Conservation (phyloP, 2,797 vertebrate genomes). For the Novumbra hubbsi region DNA sequence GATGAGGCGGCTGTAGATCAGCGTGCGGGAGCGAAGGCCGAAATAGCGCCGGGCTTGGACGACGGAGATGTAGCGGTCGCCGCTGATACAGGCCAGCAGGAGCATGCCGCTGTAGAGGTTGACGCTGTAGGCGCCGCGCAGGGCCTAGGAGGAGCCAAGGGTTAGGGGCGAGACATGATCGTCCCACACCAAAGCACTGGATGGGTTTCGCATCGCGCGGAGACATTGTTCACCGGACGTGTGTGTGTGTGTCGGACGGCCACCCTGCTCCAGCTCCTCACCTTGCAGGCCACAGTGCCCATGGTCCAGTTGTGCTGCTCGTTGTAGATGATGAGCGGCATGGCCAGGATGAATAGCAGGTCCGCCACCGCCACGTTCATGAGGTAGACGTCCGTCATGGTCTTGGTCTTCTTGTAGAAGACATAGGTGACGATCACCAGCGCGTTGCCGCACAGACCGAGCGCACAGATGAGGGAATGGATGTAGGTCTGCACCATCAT, state of each 20-base stretch:
- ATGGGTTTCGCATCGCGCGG: neutral
- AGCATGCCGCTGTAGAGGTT: constrained; percentile 92
- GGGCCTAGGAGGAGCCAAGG: neutral
- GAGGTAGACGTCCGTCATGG: constrained; percentile 90
- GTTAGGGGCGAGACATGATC: too few species aligned
- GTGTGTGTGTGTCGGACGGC: neutral
- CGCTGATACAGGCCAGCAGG: constrained; percentile 85
- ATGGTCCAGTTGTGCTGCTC: constrained; percentile 82
- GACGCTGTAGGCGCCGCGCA: constrained; percentile 80
- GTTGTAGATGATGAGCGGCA: constrained; percentile 83
- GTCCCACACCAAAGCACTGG: neutral
- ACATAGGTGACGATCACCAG: constrained; percentile 86
- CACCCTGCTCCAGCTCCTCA: constrained; percentile 29
- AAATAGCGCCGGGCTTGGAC: constrained; percentile 84
- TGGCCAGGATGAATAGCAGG: constrained; percentile 82
- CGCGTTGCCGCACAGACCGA: constrained; percentile 84
- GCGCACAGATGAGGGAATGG: constrained; percentile 78
- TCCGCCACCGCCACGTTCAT: constrained; percentile 87
- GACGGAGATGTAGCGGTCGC: constrained; percentile 88
- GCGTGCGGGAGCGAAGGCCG: constrained; percentile 64
- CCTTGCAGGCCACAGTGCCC: constrained; percentile 74
- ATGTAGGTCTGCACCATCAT: constrained; percentile 52
- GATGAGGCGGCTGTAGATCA: constrained; percentile 71
- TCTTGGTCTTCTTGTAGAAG: constrained; percentile 84
- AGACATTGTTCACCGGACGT: neutral